Conservation (phyloP, 1,140 invertebrate species). For the Asbolus verrucosus region DNA sequence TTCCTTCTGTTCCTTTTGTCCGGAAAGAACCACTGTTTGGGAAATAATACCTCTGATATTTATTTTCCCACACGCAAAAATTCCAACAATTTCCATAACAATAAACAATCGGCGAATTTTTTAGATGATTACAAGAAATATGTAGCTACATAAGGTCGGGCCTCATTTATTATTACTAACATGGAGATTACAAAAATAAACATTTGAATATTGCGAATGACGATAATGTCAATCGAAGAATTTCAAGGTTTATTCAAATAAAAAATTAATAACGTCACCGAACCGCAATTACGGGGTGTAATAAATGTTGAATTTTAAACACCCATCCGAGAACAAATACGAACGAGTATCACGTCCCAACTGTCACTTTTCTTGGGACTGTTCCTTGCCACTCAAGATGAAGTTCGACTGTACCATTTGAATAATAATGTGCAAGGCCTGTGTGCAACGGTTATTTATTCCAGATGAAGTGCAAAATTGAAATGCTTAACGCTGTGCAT, state of each 20-base stretch:
- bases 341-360: too few relatives aligned
- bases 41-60: background rate
- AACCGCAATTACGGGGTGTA: too few relatives aligned
- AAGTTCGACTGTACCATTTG: background rate
- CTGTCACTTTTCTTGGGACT: background rate
- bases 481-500: conserved; percentile 12
- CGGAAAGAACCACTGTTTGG: background rate
- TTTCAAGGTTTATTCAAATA: too few relatives aligned
- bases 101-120: too few relatives aligned
- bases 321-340: too few relatives aligned
- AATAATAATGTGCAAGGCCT: conserved; percentile 1
- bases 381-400: background rate
- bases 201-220: conserved; percentile 7
- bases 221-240: background rate
- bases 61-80: conserved; percentile 26
- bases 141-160: conserved; percentile 24
- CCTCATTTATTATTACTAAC: conserved; percentile 26
- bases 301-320: too few relatives aligned
- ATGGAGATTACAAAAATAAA: conserved; percentile 15
- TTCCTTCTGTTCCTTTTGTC: too few relatives aligned
- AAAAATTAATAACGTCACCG: too few relatives aligned
- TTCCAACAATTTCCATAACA: too few relatives aligned
- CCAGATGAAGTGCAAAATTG: conserved; percentile 27
- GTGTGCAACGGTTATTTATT: conserved; percentile 6
- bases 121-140: background rate